Base-by-base conservation (phyloP, 2,888 invertebrate genomes). In the Meteorus cinctellus region DNA sequence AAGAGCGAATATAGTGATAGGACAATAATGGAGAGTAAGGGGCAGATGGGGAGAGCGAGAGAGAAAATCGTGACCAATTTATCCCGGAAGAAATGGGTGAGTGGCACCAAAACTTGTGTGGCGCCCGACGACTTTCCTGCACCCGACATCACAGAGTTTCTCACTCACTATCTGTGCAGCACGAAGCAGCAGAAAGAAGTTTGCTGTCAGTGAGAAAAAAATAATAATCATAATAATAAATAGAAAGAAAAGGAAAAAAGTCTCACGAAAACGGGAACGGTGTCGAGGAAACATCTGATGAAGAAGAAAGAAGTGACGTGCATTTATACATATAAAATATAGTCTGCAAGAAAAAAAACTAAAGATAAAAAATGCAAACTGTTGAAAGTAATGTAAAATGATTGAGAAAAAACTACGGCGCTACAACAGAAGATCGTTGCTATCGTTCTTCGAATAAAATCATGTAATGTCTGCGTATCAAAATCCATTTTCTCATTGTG, bases 61-160 rank as follows among this genome's bases (percentile, higher is more conserved):
- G 45, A 19, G 31, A 29, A 34, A 70, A 60, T 65, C 55, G 51
- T 36, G 75, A 71, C 71, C 68, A 77, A 77, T 74, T 77, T 74
- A 79, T 71, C 73, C 72, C 63, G 76, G 74, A 77, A 67, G 72
- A 76, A 77, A 72, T 71, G 79, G 75, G 70, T 79, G 76, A 79
- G 79, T 77, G 75, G 77, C 74, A 79, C 74, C 72, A 79, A 78
- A 79, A 79, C 74, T 79, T 78, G 74, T 65, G 70, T 69, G 73
- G 77, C 77, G 77, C 77, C 79, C 62, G 76, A 76, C 76, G 72
- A 79, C 74, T 79, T 77, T 77, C 36, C 67, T 74, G 41, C 55
- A 27, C 68, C 69, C 70, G 60, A 70, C 45, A 65, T 59, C 29
- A 67, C 67, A 41, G 45, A 60, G 8, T 60, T 36, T 70, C 41